Evolutionary conservation across 2,797 vertebrate species (phyloP).

Genomic region (Centroberyx gerrardi): DNA sequence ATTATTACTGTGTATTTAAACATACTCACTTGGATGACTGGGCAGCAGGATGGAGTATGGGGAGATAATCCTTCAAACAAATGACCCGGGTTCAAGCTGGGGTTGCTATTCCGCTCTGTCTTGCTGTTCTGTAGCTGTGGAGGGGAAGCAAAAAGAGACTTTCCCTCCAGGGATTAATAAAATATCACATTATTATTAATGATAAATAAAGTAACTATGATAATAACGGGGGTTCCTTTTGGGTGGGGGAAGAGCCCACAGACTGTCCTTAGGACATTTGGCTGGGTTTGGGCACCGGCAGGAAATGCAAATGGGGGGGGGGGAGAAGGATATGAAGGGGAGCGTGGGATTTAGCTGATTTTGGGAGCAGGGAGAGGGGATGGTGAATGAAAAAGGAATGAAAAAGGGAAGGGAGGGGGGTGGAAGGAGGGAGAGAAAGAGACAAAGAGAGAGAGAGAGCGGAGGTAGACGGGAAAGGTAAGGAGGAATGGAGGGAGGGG

Average conservation of each 20-base stretch:
- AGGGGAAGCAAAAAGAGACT: background rate
- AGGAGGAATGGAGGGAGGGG: background rate
- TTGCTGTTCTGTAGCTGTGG: background rate
- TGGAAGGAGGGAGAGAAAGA: background rate
- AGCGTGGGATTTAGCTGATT: constrained; percentile 19
- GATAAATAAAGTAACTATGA: constrained; percentile 38
- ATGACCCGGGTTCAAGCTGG: constrained; percentile 15
- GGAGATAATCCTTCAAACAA: constrained; percentile 1
- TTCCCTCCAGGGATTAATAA: constrained; percentile 14
- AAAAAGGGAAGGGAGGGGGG: background rate
- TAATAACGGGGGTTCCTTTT: background rate
- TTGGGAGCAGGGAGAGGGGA: background rate
- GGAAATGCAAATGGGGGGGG: constrained; percentile 23
- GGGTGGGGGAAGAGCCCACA: background rate
- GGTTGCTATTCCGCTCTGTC: constrained; percentile 5
- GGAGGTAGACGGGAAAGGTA: constrained; percentile 7
- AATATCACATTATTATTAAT: constrained; percentile 19
- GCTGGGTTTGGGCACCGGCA: constrained; percentile 12
- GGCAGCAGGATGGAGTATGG: background rate
- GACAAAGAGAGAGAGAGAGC: background rate
- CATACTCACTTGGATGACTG: too few species aligned
- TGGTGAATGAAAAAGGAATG: background rate
- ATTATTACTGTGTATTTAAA: too few species aligned
- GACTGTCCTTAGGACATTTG: constrained; percentile 27
- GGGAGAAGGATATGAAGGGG: constrained; percentile 6